Evolutionary conservation across 2,888 invertebrate genomes (phyloP).

Genomic region (Meloe dianella): DNA sequence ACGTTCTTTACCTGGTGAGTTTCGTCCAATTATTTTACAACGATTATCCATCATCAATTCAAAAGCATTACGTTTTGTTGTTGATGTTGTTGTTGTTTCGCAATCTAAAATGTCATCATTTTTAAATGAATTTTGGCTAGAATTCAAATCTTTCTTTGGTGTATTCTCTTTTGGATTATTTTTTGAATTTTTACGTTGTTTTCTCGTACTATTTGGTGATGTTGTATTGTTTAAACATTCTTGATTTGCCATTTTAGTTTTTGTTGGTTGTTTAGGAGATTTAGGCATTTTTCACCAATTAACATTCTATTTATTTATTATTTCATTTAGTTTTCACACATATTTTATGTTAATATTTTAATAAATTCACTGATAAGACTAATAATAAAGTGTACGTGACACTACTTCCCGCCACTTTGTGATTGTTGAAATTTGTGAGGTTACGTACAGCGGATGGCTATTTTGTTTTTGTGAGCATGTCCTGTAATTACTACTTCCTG

Average conservation of each 20-base stretch:
- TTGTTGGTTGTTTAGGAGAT: not conserved
- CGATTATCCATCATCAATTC: constrained; percentile 72
- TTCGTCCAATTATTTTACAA: constrained; percentile 68
- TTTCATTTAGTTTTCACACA: not conserved
- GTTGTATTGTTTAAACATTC: not conserved
- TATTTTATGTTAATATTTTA: not conserved
- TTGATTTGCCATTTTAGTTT: not conserved
- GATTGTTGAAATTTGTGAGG: not conserved
- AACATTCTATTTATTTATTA: not conserved
- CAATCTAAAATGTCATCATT: constrained; percentile 3
- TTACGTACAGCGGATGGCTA: not conserved
- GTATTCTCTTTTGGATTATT: constrained; percentile 4
- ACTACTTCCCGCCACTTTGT: not conserved
- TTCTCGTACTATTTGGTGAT: constrained; percentile 4
- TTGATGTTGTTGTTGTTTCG: constrained; percentile 20
- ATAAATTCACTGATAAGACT: not conserved
- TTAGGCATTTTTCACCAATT: not conserved
- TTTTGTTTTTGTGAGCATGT: not conserved
- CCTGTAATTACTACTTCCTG: not conserved
- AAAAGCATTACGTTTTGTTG: constrained; percentile 63
- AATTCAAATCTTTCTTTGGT: not conserved
- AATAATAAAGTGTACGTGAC: not conserved
- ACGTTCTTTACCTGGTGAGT: constrained; percentile 67
- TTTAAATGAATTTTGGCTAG: not conserved
- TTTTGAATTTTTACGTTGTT: constrained; percentile 6